These are phyloP conservation scores for Pheucticus melanocephalus DNA, from an alignment of 2,113 vertebrate genomes.

Conservation along the genomic window DNA sequence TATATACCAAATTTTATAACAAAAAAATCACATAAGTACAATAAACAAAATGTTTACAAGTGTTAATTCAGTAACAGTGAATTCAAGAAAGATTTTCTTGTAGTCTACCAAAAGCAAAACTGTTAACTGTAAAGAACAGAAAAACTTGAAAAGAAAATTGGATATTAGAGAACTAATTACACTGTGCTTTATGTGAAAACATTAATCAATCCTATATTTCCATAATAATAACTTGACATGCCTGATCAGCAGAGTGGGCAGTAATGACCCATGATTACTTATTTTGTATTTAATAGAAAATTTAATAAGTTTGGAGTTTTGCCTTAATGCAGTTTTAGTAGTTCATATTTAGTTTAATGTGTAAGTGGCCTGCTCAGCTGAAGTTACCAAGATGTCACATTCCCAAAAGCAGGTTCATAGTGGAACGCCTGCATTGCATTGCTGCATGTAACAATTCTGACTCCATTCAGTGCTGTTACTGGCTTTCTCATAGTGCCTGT, in stretches of 20 bases:
- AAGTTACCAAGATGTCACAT: neutral
- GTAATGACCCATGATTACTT: constrained; percentile 85
- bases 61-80: constrained; percentile 59
- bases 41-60: neutral
- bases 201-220: constrained; percentile 77
- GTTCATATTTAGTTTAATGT: constrained; percentile 11
- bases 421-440: neutral
- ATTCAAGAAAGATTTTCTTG: constrained; percentile 55
- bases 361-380: neutral
- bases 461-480: neutral
- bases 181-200: constrained; percentile 71
- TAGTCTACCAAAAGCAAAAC: constrained; percentile 46
- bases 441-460: neutral
- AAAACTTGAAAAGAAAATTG: constrained; percentile 75
- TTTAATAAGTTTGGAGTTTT: constrained; percentile 77
- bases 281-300: constrained; percentile 81
- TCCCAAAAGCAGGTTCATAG: neutral
- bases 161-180: constrained; percentile 76
- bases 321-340: constrained; percentile 34
- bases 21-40: neutral
- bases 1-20: neutral
- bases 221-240: constrained; percentile 75
- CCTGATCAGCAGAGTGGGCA: constrained; percentile 80
- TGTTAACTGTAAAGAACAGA: constrained; percentile 74
- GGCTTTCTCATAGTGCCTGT: neutral